phyloP scores from a whole-genome alignment of 2,113 vertebrate genomes.

The Lucifuga dentata region DNA sequence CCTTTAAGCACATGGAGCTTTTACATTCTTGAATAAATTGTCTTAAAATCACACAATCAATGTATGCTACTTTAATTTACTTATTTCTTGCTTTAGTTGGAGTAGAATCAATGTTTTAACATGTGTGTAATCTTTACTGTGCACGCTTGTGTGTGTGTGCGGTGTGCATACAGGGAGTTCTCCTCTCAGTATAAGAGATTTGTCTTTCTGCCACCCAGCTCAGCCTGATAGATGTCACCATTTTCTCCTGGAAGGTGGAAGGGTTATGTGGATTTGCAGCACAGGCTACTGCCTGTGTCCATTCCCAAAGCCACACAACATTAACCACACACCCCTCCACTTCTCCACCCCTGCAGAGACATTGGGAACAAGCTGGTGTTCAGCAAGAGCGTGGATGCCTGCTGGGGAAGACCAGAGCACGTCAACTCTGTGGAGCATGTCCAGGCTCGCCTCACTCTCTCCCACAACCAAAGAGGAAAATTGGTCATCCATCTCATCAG shows the following conservation, averaged over 20 bases:
- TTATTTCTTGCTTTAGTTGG: too few species aligned
- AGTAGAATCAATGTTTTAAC: too few species aligned
- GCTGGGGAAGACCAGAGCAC: constrained; percentile 88
- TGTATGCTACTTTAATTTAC: too few species aligned
- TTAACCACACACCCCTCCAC: constrained; percentile 43
- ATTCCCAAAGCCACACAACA: constrained; percentile 56
- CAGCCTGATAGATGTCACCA: constrained; percentile 33
- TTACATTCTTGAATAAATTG: too few species aligned
- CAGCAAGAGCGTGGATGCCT: constrained; percentile 88
- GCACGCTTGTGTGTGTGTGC: too few species aligned
- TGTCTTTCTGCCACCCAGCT: constrained; percentile 20
- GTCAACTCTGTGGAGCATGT: constrained; percentile 92
- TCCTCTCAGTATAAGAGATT: constrained; percentile 18
- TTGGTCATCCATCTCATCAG: constrained; percentile 94
- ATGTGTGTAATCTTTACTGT: too few species aligned
- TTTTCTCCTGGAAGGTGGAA: constrained; percentile 15
- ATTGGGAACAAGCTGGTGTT: constrained; percentile 92
- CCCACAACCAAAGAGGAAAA: constrained; percentile 94
- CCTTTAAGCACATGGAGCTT: too few species aligned
- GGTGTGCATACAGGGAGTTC: constrained; percentile 9
- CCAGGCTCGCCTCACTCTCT: constrained; percentile 92
- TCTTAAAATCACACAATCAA: too few species aligned
- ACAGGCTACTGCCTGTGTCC: constrained; percentile 45
- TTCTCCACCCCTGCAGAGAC: constrained; percentile 82
- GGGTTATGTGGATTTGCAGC: constrained; percentile 19